Evolutionary conservation across 2,888 invertebrate genomes (phyloP).

Genomic region (Malachius bipustulatus): DNA sequence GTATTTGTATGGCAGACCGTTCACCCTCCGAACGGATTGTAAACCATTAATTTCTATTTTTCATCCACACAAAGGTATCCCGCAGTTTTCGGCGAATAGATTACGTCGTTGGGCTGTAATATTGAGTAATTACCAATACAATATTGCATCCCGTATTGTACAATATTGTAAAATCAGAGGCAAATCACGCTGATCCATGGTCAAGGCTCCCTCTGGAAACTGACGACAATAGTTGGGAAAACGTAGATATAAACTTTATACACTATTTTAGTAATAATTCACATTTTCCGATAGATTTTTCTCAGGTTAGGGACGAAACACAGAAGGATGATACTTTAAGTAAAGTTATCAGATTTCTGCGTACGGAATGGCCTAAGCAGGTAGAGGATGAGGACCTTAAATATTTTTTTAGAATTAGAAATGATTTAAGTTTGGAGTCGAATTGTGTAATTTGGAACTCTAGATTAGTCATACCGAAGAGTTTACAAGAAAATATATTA

Average conservation of each 20-base stretch:
- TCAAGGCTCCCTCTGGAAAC: constrained; percentile 12
- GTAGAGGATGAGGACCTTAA: constrained; percentile 5
- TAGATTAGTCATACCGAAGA: constrained; percentile 15
- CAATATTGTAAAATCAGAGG: background rate
- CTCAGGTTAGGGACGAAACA: background rate
- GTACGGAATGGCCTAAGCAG: constrained; percentile 9
- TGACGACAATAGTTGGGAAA: background rate
- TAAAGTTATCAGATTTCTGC: background rate
- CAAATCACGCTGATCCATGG: constrained; percentile 11
- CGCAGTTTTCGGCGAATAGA: background rate
- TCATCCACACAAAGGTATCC: constrained; percentile 1
- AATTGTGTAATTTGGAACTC: constrained; percentile 18
- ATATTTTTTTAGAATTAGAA: constrained; percentile 7
- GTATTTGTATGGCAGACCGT: too few relatives aligned
- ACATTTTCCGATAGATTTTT: constrained; percentile 4
- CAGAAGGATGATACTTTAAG: constrained; percentile 7
- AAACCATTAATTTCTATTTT: background rate
- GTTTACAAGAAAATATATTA: constrained; percentile 11
- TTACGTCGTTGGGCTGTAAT: constrained; percentile 8
- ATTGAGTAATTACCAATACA: constrained; percentile 5
- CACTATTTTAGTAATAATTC: background rate
- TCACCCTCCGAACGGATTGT: too few relatives aligned
- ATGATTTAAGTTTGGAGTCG: constrained; percentile 9
- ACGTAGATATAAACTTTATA: constrained; percentile 4
- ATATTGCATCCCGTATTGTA: background rate